These are phyloP conservation scores for Cinclus mexicanus DNA, from an alignment of 2,113 vertebrate genomes.

Conservation along the genomic window DNA sequence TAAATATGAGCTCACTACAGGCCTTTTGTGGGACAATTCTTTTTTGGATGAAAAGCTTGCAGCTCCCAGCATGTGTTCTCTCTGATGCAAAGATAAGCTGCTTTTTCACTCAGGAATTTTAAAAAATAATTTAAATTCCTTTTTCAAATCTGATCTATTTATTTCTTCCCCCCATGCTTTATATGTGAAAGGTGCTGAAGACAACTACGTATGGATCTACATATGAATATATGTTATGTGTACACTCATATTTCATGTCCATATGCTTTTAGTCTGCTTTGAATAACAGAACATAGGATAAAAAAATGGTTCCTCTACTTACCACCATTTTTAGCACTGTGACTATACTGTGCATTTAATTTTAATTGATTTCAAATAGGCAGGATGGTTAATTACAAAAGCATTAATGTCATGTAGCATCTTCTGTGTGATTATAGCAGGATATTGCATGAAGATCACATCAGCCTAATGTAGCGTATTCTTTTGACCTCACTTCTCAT, in stretches of 20 bases:
- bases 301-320: not conserved
- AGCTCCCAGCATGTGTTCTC: conserved; percentile 8
- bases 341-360: not conserved
- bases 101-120: not conserved
- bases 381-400: not conserved
- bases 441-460: not conserved
- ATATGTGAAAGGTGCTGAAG: not conserved
- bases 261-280: not conserved
- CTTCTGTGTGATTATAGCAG: not conserved
- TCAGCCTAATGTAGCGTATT: not conserved
- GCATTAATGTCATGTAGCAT: not conserved
- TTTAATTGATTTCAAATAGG: not conserved
- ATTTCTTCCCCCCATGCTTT: not conserved
- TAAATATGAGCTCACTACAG: not conserved
- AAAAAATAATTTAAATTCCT: not conserved
- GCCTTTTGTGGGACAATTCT: conserved; percentile 21
- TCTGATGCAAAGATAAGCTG: not conserved
- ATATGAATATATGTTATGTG: not conserved
- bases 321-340: not conserved
- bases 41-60: conserved; percentile 2
- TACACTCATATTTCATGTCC: not conserved
- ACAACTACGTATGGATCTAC: not conserved
- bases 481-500: not conserved
- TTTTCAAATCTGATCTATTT: not conserved
- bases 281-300: not conserved